These are phyloP conservation scores for Epinotia demarniana DNA, from an alignment of 2,888 invertebrate genomes.

Conservation along the genomic window DNA sequence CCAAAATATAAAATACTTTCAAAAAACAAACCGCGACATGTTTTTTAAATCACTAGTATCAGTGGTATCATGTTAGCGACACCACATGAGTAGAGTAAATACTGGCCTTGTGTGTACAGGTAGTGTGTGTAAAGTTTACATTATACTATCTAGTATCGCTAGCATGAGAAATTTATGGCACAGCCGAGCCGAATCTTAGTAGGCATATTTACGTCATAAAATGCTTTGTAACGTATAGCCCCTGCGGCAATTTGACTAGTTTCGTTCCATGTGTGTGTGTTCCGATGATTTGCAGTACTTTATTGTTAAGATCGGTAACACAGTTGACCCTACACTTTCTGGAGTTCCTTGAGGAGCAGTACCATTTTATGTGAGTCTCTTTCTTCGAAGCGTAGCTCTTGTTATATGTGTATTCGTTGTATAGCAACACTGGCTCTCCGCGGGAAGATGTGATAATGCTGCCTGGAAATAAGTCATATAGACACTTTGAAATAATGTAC, in stretches of 20 bases:
- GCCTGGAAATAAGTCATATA: constrained; percentile 50
- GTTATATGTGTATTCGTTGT: constrained; percentile 58
- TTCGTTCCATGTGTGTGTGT: constrained; percentile 49
- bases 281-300: constrained; percentile 45
- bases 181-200: too few species aligned
- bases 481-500: background rate
- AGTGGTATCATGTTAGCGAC: too few species aligned
- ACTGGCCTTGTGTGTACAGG: too few species aligned
- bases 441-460: constrained; percentile 54
- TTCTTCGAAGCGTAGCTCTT: constrained; percentile 56
- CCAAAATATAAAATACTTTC: too few species aligned
- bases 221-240: constrained; percentile 19
- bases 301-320: constrained; percentile 52
- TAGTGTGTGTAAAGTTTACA: too few species aligned
- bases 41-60: too few species aligned
- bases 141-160: background rate
- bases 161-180: background rate
- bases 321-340: constrained; percentile 60
- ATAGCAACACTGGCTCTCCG: constrained; percentile 59
- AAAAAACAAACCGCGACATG: too few species aligned
- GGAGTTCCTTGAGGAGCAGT: constrained; percentile 64
- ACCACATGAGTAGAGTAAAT: too few species aligned
- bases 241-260: constrained; percentile 12
- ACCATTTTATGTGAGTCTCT: constrained; percentile 60
- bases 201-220: constrained; percentile 14